Base-by-base conservation (phyloP, 2,888 invertebrate species). In the Erebia epiphron region DNA sequence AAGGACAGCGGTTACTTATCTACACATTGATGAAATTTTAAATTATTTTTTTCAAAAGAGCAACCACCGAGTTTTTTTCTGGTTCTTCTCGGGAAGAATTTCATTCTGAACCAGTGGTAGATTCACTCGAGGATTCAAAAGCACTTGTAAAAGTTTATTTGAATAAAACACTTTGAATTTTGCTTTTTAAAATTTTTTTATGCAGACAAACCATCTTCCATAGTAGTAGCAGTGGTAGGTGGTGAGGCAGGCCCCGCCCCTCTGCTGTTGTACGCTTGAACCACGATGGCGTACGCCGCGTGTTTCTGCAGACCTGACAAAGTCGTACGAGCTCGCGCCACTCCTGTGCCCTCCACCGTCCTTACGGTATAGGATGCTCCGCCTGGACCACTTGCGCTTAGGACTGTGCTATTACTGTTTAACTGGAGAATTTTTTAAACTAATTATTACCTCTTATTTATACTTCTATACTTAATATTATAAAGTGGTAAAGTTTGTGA, bases 231-330 rank as follows among this genome's bases (percentile, higher is more conserved):
- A 64, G 96, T 95, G 62, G 97, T 95, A 52, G 97, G 96, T 71
- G 96, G 96, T 56, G 97, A 97, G 13, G 97, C 95, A 1, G 98
- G 98, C 0, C 98, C 98, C 61, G 97, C 96, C 35, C 98, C 98
- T 80, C 97, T 94, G 81, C 96, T 97, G 78, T 98, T 98, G 83
- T 97, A 98, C 35, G 97, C 97, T 88, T 97, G 97, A 2, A 97
- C 97, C 60, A 97, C 96, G 43, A 97, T 96, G 77, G 96, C 96
- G 82, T 98, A 98, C 8, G 95, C 95, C 1, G 97, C 96, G 85
- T 95, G 97, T 86, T 97, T 97, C 81, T 96, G 95, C 50, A 98
- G 92, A 50, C 96, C 96, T 66, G 95, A 94, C 43, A 97, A 87
- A 10, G 95, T 93, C 0, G 94, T 93, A 9, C 92, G 80, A 1